A percentile compares a stretch with the other conserved stretches of the same genome.
Conservation (phyloP, 1,140 invertebrate species). For the Zaprionus vittiger region DNA sequence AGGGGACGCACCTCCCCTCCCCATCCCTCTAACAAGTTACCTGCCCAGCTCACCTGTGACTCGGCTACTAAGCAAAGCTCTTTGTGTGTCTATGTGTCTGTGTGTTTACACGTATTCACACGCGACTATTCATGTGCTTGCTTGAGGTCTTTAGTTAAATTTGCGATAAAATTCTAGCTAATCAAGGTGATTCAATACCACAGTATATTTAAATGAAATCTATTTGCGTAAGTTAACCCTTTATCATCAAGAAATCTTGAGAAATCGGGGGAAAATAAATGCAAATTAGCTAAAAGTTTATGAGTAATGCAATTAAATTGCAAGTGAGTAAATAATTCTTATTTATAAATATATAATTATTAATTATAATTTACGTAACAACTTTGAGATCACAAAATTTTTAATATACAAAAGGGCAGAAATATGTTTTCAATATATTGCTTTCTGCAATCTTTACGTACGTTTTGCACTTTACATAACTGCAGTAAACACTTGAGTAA, state of each 20-base stretch:
- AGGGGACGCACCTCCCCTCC: not conserved
- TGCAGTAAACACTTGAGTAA: conserved; percentile 42
- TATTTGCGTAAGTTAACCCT: not conserved
- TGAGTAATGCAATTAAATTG: not conserved
- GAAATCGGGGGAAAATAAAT: not conserved
- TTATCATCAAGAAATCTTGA: no score
- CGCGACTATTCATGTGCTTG: not conserved
- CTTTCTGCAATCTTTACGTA: conserved; percentile 17
- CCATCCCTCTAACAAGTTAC: no score
- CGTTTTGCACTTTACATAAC: conserved; percentile 49
- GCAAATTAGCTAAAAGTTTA: no score
- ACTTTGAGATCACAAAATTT: not conserved
- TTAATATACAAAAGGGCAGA: not conserved
- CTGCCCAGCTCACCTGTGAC: not conserved
- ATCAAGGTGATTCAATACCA: conserved; percentile 4
- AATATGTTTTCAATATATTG: not conserved
- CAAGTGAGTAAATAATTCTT: no score
- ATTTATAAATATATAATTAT: no score
- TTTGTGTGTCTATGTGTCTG: not conserved
- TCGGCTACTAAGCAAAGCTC: conserved; percentile 3
- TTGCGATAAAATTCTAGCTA: not conserved
- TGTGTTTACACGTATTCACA: not conserved
- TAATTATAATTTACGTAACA: no score
- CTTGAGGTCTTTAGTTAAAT: conserved; percentile 10
- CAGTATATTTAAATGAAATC: not conserved